These are phyloP conservation scores for Sarcophilus harrisii DNA, from an alignment of 2,797 vertebrate genomes.

Conservation along the genomic window DNA sequence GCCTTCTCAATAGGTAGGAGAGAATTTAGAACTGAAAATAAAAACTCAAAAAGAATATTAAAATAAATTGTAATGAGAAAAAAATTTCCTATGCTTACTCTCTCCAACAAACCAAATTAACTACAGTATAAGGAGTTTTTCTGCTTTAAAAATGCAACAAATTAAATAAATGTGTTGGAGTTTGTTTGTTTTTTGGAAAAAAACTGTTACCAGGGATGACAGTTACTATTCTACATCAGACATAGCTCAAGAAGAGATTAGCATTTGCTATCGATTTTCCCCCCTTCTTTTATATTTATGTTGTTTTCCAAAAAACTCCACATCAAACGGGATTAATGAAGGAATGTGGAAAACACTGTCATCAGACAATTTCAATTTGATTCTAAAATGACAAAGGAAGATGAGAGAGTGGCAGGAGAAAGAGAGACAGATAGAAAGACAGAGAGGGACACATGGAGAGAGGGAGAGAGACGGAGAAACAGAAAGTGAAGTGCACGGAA, in stretches of 20 bases:
- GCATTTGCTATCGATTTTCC: constrained; percentile 70
- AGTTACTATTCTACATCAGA: constrained; percentile 77
- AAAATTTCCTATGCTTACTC: not conserved
- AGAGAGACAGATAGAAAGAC: not conserved
- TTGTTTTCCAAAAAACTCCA: not conserved
- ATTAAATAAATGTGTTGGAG: constrained; percentile 64
- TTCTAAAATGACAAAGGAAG: not conserved
- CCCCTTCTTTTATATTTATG: not conserved
- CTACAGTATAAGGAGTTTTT: fast-evolving
- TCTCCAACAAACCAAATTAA: not conserved
- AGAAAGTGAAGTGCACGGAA: not conserved
- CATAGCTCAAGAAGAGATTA: constrained; percentile 69
- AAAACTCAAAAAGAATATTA: not conserved
- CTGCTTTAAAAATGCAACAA: not conserved
- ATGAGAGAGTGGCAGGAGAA: not conserved
- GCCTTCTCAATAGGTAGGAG: not conserved
- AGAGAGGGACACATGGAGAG: not conserved
- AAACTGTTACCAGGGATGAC: constrained; percentile 68
- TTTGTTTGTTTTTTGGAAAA: not conserved
- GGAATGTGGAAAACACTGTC: not conserved
- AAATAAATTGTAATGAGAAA: not conserved
- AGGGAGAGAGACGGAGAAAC: not conserved
- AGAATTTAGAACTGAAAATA: not conserved
- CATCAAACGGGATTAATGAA: not conserved
- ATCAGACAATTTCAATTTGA: fast-evolving